Percentiles rank a stretch among this genome's conserved stretches.
Conservation (phyloP, 2,888 invertebrate species). For the Drosophila mulleri region DNA sequence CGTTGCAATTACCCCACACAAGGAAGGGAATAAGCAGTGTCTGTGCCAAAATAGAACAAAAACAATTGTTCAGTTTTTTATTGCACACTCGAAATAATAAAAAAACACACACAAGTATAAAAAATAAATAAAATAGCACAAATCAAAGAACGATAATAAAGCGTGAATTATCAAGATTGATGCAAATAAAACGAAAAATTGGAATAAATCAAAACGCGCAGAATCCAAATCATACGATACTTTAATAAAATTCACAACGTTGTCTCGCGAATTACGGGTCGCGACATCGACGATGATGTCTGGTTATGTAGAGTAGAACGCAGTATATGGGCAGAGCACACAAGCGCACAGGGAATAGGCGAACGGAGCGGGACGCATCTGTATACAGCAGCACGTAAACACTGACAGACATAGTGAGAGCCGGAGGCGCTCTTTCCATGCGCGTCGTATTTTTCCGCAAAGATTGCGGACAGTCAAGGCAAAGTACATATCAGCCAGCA, state of each 20-base stretch:
- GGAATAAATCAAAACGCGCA: conserved; percentile 54
- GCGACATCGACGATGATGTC: conserved; percentile 66
- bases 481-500: conserved; percentile 45
- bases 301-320: conserved; percentile 77
- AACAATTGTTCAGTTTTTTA: conserved; percentile 25
- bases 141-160: conserved; percentile 10
- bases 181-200: conserved; percentile 35
- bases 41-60: conserved; percentile 20
- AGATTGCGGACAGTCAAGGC: conserved; percentile 44
- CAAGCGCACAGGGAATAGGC: conserved; percentile 20
- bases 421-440: conserved; percentile 52
- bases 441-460: conserved; percentile 58
- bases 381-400: conserved; percentile 41
- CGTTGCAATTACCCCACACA: conserved; percentile 12
- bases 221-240: conserved; percentile 76
- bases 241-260: conserved; percentile 43
- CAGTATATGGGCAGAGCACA: conserved; percentile 56
- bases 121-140: background rate
- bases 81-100: background rate
- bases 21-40: conserved; percentile 44
- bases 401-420: conserved; percentile 31
- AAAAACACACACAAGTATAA: background rate
- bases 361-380: conserved; percentile 24
- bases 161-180: conserved; percentile 25
- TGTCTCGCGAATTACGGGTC: conserved; percentile 63